phyloP scores from a whole-genome alignment of 2,888 invertebrate genomes.

The Orthosia gracilis region DNA sequence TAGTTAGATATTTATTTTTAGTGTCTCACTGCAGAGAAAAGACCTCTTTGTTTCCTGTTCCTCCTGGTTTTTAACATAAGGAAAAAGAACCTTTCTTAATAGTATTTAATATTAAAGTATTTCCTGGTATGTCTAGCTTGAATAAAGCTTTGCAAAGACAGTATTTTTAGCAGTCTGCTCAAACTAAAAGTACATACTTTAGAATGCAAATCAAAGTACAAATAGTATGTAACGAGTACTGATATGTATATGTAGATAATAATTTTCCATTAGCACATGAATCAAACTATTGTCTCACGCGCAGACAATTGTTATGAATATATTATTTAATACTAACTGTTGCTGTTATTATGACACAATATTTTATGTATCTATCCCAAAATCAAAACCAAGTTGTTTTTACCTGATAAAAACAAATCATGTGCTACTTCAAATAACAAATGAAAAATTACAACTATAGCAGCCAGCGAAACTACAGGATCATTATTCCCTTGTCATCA shows the following conservation, averaged over 20 bases:
- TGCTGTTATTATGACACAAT: background rate
- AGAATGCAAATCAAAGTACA: background rate
- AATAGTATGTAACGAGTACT: background rate
- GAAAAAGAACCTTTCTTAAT: too few relatives aligned
- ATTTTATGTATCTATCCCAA: background rate
- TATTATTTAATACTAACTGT: constrained; percentile 1
- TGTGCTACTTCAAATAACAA: background rate
- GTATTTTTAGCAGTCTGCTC: background rate
- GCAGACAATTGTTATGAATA: constrained; percentile 9
- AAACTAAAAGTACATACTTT: background rate
- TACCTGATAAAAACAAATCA: too few relatives aligned
- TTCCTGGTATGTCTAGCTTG: background rate
- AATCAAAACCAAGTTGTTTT: background rate
- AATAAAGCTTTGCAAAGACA: too few relatives aligned
- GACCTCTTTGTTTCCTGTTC: too few relatives aligned
- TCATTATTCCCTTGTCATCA: background rate
- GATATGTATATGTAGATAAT: background rate
- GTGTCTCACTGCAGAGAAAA: too few relatives aligned
- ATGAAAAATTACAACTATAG: background rate
- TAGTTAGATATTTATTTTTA: too few relatives aligned
- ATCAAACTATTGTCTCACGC: constrained; percentile 28
- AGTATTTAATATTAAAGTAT: background rate
- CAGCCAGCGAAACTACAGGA: too few relatives aligned
- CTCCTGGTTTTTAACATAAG: too few relatives aligned
- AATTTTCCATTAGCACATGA: constrained; percentile 19